These are phyloP conservation scores for Mustelus asterias DNA, from an alignment of 2,113 vertebrate genomes.

Conservation along the genomic window DNA sequence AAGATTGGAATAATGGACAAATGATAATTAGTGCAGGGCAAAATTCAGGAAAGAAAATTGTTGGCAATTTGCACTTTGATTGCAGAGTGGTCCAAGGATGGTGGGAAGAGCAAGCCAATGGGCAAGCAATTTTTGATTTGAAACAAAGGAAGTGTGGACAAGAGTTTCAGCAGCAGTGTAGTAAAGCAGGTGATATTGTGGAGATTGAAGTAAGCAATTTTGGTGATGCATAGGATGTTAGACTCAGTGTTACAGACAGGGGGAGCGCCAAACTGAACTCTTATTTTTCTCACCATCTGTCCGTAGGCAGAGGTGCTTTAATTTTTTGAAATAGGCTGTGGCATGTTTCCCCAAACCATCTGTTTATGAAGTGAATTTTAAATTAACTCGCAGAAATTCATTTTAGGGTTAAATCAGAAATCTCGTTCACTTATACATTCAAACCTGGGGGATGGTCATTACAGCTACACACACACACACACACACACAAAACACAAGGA, in stretches of 20 bases:
- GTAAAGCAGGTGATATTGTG: not conserved
- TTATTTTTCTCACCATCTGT: too few species aligned
- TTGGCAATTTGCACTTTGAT: not conserved
- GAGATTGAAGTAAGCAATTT: not conserved
- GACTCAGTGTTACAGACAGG: not conserved
- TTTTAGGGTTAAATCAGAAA: too few species aligned
- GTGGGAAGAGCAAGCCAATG: not conserved
- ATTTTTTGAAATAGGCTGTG: too few species aligned
- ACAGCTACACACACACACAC: too few species aligned
- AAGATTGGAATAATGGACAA: not conserved
- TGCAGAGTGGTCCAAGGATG: not conserved
- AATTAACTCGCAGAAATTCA: too few species aligned
- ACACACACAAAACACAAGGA: too few species aligned
- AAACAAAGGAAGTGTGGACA: not conserved
- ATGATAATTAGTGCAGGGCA: not conserved
- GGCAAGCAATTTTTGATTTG: not conserved
- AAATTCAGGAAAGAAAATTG: not conserved
- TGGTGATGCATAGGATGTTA: not conserved
- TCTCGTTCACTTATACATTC: too few species aligned
- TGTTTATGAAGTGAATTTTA: too few species aligned
- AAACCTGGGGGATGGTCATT: too few species aligned
- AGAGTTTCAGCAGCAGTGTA: not conserved
- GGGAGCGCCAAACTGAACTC: too few species aligned
- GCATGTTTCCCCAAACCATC: too few species aligned
- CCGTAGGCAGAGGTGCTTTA: too few species aligned